Conservation (phyloP, 2,113 vertebrate species). For the Polyodon spathula region DNA sequence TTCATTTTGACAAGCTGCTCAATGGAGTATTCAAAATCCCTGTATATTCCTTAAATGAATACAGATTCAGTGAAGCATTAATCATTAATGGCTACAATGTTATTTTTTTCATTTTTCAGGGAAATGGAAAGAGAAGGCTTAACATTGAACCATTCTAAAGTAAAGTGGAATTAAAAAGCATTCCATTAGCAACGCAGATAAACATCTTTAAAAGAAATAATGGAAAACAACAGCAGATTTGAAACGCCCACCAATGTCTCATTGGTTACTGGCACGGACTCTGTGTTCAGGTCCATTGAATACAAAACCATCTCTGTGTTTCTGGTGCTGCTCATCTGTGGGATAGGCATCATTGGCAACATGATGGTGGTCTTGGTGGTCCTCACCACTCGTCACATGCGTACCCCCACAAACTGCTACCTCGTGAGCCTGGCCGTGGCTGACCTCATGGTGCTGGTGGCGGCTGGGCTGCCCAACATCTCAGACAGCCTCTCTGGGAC, state of each 20-base stretch:
- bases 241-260: constrained; percentile 56
- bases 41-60: too few relatives aligned
- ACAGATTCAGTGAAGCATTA: too few relatives aligned
- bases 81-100: too few relatives aligned
- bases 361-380: constrained; percentile 70
- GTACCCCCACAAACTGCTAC: constrained; percentile 68
- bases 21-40: too few relatives aligned
- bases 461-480: constrained; percentile 61
- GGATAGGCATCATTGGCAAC: constrained; percentile 63
- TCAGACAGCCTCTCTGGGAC: constrained; percentile 58
- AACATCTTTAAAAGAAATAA: constrained; percentile 30
- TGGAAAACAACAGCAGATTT: constrained; percentile 41
- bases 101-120: too few relatives aligned
- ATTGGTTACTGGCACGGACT: constrained; percentile 27
- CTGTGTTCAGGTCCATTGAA: constrained; percentile 41
- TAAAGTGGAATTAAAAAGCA: background rate
- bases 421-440: constrained; percentile 66
- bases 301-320: constrained; percentile 60
- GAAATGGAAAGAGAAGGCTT: too few relatives aligned
- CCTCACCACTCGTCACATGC: constrained; percentile 59
- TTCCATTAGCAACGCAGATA: background rate
- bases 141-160: too few relatives aligned
- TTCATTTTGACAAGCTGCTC: too few relatives aligned
- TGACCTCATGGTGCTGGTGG: constrained; percentile 61
- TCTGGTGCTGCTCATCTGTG: constrained; percentile 60